phyloP scores from a whole-genome alignment of 2,113 vertebrate species.

The Stictonetta naevosa region DNA sequence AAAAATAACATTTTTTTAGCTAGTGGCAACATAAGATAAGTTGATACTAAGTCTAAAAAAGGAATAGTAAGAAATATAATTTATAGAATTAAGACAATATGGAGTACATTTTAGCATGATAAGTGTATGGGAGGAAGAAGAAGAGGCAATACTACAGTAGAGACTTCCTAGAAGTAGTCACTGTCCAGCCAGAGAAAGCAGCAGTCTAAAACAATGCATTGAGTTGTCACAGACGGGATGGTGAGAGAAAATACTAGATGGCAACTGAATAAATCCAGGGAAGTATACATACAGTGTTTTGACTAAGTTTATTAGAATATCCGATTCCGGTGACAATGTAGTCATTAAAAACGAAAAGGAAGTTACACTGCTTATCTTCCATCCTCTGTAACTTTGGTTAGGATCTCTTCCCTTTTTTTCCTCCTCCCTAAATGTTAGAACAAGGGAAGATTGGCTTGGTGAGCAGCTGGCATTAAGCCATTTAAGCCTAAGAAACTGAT shows the following conservation, averaged over 20 bases:
- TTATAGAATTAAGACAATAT: not conserved
- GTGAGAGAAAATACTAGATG: not conserved
- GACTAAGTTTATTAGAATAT: not conserved
- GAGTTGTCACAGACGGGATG: rapidly evolving
- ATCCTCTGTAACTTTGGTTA: not conserved
- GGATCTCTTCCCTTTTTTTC: not conserved
- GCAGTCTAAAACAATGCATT: not conserved
- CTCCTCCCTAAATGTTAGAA: not conserved
- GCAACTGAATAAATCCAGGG: not conserved
- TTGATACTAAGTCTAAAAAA: not conserved
- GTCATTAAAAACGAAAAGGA: not conserved
- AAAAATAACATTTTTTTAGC: not conserved
- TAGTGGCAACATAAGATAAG: not conserved
- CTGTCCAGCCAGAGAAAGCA: not conserved
- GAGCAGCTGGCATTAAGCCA: not conserved
- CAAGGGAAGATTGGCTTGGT: not conserved
- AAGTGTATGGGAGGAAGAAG: not conserved
- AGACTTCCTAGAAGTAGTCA: not conserved
- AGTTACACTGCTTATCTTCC: not conserved
- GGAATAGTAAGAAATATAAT: not conserved
- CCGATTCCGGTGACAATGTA: not conserved
- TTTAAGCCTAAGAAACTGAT: not conserved
- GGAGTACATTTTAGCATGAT: not conserved
- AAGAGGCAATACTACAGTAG: not conserved
- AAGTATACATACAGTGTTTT: rapidly evolving